A percentile compares a stretch with the other conserved stretches of the same genome.
These are phyloP conservation scores for Indicator maculatus DNA, from an alignment of 2,113 vertebrate genomes.

Conservation along the genomic window DNA sequence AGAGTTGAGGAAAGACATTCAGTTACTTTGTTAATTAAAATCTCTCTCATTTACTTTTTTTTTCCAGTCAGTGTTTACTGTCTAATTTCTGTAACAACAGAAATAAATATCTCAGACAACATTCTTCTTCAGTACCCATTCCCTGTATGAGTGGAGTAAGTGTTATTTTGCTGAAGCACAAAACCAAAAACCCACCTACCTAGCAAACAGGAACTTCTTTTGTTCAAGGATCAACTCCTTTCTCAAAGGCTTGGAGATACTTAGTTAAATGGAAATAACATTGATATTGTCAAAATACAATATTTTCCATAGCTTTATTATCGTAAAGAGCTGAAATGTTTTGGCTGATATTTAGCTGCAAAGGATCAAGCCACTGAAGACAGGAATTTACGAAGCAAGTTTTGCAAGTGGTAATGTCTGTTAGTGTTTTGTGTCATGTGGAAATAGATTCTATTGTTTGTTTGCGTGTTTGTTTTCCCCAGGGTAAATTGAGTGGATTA, in stretches of 20 bases:
- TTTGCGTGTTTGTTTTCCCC: background rate
- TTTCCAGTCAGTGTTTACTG: background rate
- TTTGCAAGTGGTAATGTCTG: fast-evolving
- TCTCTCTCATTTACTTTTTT: background rate
- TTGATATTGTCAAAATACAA: background rate
- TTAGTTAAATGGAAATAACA: background rate
- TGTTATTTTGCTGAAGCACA: background rate
- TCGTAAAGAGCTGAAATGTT: background rate
- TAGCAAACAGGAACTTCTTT: background rate
- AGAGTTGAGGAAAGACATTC: background rate
- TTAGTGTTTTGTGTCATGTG: background rate
- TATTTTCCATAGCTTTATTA: background rate
- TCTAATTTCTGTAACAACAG: background rate
- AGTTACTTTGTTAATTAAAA: background rate
- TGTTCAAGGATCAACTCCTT: background rate
- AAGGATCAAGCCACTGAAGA: background rate
- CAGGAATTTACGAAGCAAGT: background rate
- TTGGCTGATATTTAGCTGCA: background rate
- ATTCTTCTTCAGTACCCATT: background rate
- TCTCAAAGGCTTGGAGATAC: background rate
- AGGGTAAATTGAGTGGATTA: constrained; percentile 88
- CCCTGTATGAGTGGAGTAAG: background rate
- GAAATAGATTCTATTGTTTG: background rate
- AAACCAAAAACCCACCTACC: background rate
- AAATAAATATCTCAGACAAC: background rate